Evolutionary conservation across 2,113 vertebrate species (phyloP).

Genomic region (Grallaria varia): DNA sequence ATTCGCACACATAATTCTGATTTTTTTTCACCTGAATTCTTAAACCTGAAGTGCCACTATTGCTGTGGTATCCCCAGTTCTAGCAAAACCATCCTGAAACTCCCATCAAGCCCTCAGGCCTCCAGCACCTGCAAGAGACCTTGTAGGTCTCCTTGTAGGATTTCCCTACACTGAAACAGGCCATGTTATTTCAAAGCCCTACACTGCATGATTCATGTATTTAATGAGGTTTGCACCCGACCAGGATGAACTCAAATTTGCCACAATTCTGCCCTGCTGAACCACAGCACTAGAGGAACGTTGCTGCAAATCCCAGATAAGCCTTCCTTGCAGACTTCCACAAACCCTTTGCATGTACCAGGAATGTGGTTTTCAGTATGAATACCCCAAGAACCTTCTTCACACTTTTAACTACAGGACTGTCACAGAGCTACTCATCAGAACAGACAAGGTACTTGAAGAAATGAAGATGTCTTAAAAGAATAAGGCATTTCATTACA

Average conservation of each 20-base stretch:
- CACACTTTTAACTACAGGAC: not conserved
- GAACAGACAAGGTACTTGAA: not conserved
- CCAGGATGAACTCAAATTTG: not conserved
- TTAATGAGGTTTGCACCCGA: not conserved
- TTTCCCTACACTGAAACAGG: not conserved
- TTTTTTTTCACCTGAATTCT: not conserved
- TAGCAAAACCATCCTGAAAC: not conserved
- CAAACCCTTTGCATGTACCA: not conserved
- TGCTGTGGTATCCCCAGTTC: not conserved
- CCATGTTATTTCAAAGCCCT: not conserved
- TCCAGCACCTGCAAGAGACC: not conserved
- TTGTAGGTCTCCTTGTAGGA: not conserved
- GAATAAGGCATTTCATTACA: slow-evolving; percentile 25
- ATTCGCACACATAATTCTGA: not conserved
- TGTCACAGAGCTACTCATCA: not conserved
- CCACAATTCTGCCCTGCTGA: not conserved
- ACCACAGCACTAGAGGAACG: not conserved
- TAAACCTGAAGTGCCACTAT: not conserved
- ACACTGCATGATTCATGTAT: not conserved
- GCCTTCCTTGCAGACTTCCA: not conserved
- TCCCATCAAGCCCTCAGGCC: not conserved
- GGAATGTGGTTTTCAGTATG: not conserved
- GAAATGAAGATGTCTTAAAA: slow-evolving; percentile 1
- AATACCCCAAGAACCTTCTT: not conserved
- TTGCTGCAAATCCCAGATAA: not conserved